Conservation (phyloP, 2,113 vertebrate species). For the Cisticola juncidis region DNA sequence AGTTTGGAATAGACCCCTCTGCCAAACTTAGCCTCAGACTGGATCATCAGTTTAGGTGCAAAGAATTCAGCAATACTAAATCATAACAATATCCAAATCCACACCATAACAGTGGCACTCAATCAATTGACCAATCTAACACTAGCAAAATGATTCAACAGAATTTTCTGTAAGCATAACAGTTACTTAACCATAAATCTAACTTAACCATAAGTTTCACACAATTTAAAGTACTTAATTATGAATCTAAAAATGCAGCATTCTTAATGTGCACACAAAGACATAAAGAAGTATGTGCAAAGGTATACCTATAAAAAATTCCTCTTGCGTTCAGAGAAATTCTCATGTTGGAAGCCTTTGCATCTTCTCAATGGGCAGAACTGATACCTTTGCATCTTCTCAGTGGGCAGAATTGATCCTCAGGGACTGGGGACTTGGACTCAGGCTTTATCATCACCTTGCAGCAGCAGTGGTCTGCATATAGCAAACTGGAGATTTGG, state of each 20-base stretch:
- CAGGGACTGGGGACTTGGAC: neutral
- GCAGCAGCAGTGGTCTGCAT: neutral
- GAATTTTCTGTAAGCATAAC: neutral
- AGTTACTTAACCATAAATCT: neutral
- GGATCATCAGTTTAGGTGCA: neutral
- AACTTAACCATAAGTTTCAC: neutral
- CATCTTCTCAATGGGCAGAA: neutral
- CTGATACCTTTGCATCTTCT: neutral
- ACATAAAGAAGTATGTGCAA: neutral
- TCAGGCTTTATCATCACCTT: neutral
- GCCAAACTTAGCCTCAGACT: neutral
- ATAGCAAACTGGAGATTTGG: neutral
- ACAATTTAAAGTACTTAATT: neutral
- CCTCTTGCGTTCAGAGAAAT: neutral
- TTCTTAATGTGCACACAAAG: neutral
- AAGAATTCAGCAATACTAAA: neutral
- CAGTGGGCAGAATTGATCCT: neutral
- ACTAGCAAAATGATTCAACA: neutral
- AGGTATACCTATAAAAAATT: neutral
- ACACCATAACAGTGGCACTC: neutral
- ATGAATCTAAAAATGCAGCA: neutral
- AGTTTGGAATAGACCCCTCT: neutral
- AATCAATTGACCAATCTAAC: neutral
- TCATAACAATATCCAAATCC: neutral
- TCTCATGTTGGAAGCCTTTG: neutral